These are phyloP conservation scores for Ferrisia virgata DNA, from an alignment of 2,888 invertebrate species.

Conservation along the genomic window DNA sequence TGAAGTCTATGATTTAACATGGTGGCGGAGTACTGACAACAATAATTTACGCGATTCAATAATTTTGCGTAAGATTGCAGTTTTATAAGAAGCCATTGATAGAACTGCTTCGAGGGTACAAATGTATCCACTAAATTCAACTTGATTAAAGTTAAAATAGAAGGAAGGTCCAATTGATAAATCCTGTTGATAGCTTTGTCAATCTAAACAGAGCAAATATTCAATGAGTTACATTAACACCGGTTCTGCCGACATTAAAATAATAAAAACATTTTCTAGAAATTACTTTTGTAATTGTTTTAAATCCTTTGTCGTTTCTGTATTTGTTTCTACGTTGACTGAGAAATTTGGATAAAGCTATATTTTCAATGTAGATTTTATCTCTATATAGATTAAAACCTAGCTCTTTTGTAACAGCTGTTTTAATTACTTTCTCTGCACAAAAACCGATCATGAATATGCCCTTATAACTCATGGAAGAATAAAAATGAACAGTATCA, in stretches of 20 bases:
- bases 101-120: slow-evolving; percentile 21
- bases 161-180: slow-evolving; percentile 16
- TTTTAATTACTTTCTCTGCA: not conserved
- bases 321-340: slow-evolving; percentile 28
- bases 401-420: not conserved
- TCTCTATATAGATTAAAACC: not conserved
- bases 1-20: slow-evolving; percentile 15
- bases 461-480: too few relatives aligned
- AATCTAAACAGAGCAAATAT: not conserved
- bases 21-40: not conserved
- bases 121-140: not conserved
- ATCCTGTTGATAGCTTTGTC: slow-evolving; percentile 19
- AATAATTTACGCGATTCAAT: slow-evolving; percentile 13
- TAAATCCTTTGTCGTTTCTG: slow-evolving; percentile 41
- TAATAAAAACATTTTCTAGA: not conserved
- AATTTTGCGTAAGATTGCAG: slow-evolving; percentile 33
- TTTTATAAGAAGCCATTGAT: slow-evolving; percentile 25
- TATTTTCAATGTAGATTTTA: slow-evolving; percentile 6
- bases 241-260: too few relatives aligned
- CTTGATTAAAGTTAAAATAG: not conserved
- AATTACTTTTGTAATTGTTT: slow-evolving; percentile 30
- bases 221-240: not conserved
- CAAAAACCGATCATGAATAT: not conserved
- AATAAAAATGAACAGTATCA: not conserved
- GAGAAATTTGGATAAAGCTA: slow-evolving; percentile 9